Conservation (phyloP, 2,888 invertebrate species). For the Chymomyza caudatula region DNA sequence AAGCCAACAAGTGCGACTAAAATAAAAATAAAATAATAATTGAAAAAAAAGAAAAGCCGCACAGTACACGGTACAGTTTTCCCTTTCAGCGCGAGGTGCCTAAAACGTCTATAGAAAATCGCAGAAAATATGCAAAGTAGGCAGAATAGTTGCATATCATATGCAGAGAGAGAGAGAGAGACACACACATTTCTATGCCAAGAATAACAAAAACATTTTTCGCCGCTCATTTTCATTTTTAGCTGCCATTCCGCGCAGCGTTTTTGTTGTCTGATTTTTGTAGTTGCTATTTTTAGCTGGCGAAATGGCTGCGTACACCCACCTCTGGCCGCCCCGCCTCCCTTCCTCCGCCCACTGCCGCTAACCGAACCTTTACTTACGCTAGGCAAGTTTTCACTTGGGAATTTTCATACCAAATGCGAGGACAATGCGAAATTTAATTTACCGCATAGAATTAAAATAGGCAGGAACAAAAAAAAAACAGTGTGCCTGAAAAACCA, state of each 20-base stretch:
- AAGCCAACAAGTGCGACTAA: conserved; percentile 17
- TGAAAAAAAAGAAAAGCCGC: conserved; percentile 27
- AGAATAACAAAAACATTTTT: background rate
- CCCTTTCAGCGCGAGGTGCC: conserved; percentile 34
- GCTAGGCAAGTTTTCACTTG: conserved; percentile 36
- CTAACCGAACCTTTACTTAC: background rate
- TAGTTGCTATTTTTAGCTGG: conserved; percentile 38
- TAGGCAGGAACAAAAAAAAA: conserved; percentile 1
- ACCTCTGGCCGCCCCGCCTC: background rate
- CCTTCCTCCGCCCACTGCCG: background rate
- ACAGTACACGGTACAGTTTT: conserved; percentile 41
- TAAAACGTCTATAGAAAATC: conserved; percentile 23
- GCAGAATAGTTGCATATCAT: conserved; percentile 50
- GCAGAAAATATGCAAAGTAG: conserved; percentile 55
- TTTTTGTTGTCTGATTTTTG: conserved; percentile 35
- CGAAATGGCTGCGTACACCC: conserved; percentile 14
- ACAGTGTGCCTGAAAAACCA: conserved; percentile 34
- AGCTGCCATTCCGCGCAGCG: conserved; percentile 10
- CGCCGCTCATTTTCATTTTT: conserved; percentile 47
- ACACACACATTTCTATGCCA: conserved; percentile 16
- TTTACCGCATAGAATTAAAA: conserved; percentile 62
- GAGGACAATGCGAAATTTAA: conserved; percentile 60
- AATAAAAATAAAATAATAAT: conserved; percentile 49
- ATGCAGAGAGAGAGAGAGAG: conserved; percentile 20
- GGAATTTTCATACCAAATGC: conserved; percentile 44